Conservation (phyloP, 2,113 vertebrate genomes). For the Cryptotis parvus region DNA sequence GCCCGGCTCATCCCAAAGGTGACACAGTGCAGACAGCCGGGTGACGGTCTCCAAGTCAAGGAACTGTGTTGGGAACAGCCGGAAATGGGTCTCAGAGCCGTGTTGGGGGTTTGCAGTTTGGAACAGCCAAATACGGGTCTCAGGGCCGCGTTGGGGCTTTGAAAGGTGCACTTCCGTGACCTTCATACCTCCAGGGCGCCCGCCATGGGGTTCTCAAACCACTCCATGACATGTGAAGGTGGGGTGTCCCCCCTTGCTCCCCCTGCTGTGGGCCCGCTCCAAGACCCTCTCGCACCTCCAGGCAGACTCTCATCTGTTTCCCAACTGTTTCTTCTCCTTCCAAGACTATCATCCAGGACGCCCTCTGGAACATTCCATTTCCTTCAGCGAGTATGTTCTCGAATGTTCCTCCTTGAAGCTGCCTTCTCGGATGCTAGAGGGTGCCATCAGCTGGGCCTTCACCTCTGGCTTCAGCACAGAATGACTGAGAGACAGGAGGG, state of each 20-base stretch:
- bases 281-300: background rate
- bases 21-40: background rate
- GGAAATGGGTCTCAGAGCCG: too few relatives aligned
- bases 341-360: rapidly evolving
- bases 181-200: too few relatives aligned
- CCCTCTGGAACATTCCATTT: background rate
- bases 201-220: too few relatives aligned
- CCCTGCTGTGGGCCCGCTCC: background rate
- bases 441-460: rapidly evolving
- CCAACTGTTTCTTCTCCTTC: too few relatives aligned
- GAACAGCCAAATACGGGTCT: too few relatives aligned
- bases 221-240: too few relatives aligned
- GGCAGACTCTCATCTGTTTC: rapidly evolving
- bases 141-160: too few relatives aligned
- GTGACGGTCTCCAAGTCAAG: background rate
- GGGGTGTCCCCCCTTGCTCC: background rate
- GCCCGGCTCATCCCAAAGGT: rapidly evolving
- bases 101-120: too few relatives aligned
- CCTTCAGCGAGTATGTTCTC: background rate
- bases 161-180: too few relatives aligned
- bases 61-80: rapidly evolving
- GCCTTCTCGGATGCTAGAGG: background rate
- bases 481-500: background rate
- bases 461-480: background rate
- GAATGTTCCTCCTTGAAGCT: background rate